Evolutionary conservation across 2,113 vertebrate genomes (phyloP).

Genomic region (Spea bombifrons): DNA sequence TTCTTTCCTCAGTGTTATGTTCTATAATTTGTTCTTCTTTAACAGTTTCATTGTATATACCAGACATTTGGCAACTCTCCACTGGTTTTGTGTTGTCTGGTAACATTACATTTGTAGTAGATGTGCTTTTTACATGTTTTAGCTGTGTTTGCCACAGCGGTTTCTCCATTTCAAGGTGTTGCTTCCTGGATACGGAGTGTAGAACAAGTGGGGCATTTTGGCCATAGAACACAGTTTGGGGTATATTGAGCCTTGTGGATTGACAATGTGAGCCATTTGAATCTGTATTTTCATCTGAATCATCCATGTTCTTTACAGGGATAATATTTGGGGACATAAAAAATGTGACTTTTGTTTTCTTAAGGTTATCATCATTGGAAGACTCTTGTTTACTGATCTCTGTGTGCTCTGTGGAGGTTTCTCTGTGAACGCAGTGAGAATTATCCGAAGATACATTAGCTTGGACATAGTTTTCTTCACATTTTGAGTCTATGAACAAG

Average conservation of each 20-base stretch:
- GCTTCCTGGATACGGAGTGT: constrained; percentile 57
- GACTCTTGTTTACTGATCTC: constrained; percentile 48
- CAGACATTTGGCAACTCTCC: neutral
- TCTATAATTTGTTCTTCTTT: neutral
- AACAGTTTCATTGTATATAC: neutral
- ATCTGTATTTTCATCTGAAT: constrained; percentile 1
- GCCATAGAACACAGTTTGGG: constrained; percentile 71
- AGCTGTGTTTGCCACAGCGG: neutral
- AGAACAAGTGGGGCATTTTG: constrained; percentile 65
- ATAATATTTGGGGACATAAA: constrained; percentile 59
- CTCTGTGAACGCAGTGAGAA: constrained; percentile 33
- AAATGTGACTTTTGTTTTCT: constrained; percentile 68
- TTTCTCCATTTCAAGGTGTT: neutral
- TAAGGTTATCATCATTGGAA: constrained; percentile 57
- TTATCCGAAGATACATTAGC: rapidly evolving
- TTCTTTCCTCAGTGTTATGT: neutral
- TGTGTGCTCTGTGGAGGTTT: constrained; percentile 55
- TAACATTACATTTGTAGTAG: neutral
- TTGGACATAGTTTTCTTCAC: neutral
- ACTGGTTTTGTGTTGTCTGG: neutral
- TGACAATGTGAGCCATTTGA: neutral
- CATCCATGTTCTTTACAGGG: constrained; percentile 34
- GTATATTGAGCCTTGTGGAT: constrained; percentile 57
- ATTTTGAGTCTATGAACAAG: constrained; percentile 27
- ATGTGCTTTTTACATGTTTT: neutral